Evolutionary conservation across 2,888 invertebrate species (phyloP).

Genomic region (Villa cingulata): DNA sequence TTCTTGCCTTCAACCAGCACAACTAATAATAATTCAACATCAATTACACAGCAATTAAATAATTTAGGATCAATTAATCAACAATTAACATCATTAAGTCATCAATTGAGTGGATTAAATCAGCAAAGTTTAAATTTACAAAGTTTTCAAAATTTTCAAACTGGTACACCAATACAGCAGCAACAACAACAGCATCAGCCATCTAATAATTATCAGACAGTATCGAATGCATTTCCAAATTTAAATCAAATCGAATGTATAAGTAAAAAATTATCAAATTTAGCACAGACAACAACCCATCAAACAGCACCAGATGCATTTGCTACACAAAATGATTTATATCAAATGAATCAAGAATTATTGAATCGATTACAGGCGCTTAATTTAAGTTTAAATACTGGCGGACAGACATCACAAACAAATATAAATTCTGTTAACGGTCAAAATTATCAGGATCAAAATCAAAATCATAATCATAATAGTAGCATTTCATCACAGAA

Average conservation of each 20-base stretch:
- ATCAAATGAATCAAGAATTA: slow-evolving; percentile 35
- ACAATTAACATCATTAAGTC: slow-evolving; percentile 32
- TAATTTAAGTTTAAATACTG: slow-evolving; percentile 24
- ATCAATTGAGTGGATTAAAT: slow-evolving; percentile 34
- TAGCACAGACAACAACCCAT: slow-evolving; percentile 19
- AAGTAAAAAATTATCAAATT: slow-evolving; percentile 28
- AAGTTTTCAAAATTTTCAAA: slow-evolving; percentile 26
- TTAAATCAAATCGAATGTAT: slow-evolving; percentile 31
- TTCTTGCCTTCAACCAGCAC: slow-evolving; percentile 25
- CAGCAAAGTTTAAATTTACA: slow-evolving; percentile 36
- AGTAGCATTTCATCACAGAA: slow-evolving; percentile 29
- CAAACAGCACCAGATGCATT: slow-evolving; percentile 2
- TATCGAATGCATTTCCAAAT: slow-evolving; percentile 26
- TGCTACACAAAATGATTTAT: slow-evolving; percentile 30
- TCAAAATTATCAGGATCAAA: not conserved
- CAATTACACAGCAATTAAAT: slow-evolving; percentile 34
- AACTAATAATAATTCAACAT: slow-evolving; percentile 34
- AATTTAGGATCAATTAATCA: slow-evolving; percentile 35
- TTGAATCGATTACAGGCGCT: slow-evolving; percentile 33
- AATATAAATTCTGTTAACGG: slow-evolving; percentile 7
- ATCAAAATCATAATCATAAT: slow-evolving; percentile 8
- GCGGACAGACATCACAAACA: slow-evolving; percentile 11
- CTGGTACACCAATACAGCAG: too few species aligned
- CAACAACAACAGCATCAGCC: slow-evolving; percentile 10
- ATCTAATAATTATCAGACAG: too few species aligned